Evolutionary conservation across 1,140 invertebrate species (phyloP), one percentile per base, ranked within the genome.

Genomic region (Orchestia grillus): DNA sequence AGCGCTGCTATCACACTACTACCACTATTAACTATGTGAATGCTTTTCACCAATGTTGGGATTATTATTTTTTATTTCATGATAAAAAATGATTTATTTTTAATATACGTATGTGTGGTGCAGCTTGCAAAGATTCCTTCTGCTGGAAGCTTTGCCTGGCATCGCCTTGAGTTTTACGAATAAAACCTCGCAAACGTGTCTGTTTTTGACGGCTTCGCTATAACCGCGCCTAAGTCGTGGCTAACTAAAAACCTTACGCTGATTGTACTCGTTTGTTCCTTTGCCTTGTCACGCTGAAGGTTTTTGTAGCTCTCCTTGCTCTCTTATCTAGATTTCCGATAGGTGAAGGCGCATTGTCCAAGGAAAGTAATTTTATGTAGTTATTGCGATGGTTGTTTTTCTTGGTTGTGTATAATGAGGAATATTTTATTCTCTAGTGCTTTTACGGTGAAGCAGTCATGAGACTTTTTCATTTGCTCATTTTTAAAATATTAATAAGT

Each of bases 101-200:
- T 77, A 28, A 15, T 3, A 36, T 36, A 77, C 28, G 36, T 77
- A 77, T 77, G 28, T 77, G 28, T 77, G 28, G 11, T 23, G 62
- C 11, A 77, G 36, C 62, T 77, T 77, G 1, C 36, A 77, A 28
- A 28, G 62, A n/a, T n/a, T n/a, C n/a, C 88, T 90, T 44, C 19
- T n/a, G 11, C 41, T n/a, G 1, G 23, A 44, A 94, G 47, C 92
- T 94, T 94, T 23, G 41, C 36, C 44, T 36, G 36, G 40, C 92
- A 15, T 94, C 92, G 44, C 92, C 44, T 42, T 44, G 47, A 94
- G 44, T 94, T 94, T 45, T 40, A 44, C 92, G 44, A 45, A 44
- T 94, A 94, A 94, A 94, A 94, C 47, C 92, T 94, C 43, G 92
- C 92, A 94, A 94, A 94, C 92, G 92, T 94, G 92, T 94, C 92